Conservation (phyloP, 1,140 invertebrate species). For the Diachasmimorpha longicaudata region DNA sequence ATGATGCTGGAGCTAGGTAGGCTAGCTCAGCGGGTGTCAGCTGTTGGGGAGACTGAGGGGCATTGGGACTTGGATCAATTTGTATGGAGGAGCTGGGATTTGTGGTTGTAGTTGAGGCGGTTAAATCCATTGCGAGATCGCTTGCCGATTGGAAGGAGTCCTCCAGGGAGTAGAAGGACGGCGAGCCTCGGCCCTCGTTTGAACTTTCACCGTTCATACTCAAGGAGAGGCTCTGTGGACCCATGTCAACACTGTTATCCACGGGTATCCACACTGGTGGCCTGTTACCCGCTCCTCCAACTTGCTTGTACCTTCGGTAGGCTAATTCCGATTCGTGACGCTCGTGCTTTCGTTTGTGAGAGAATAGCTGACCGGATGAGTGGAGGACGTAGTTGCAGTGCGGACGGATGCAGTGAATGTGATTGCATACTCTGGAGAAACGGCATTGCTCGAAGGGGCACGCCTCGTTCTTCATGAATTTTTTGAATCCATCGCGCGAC, state of each 20-base stretch:
- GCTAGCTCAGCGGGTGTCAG: constrained; percentile 45
- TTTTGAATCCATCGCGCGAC: constrained; percentile 95
- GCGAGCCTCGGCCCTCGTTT: constrained; percentile 61
- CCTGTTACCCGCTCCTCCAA: constrained; percentile 45
- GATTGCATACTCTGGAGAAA: constrained; percentile 94
- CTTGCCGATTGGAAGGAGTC: constrained; percentile 60
- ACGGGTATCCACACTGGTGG: constrained; percentile 44
- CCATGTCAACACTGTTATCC: too few species aligned
- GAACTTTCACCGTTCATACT: constrained; percentile 62
- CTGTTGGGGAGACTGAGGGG: constrained; percentile 32
- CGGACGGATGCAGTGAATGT: constrained; percentile 96
- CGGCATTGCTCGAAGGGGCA: constrained; percentile 91
- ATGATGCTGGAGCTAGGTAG: constrained; percentile 42
- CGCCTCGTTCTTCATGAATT: constrained; percentile 96
- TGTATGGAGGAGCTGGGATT: constrained; percentile 36
- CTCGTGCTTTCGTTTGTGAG: constrained; percentile 97
- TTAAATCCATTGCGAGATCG: constrained; percentile 58
- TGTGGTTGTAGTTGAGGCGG: constrained; percentile 45
- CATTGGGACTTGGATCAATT: constrained; percentile 31
- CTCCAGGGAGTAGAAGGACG: constrained; percentile 57
- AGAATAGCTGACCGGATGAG: constrained; percentile 95
- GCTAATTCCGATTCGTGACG: constrained; percentile 86
- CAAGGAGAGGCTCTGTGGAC: constrained; percentile 48
- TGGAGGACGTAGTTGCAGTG: constrained; percentile 96
- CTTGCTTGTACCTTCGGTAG: constrained; percentile 79